Base-by-base conservation (phyloP, 1,140 invertebrate genomes). In the Rhynchophorus ferrugineus region DNA sequence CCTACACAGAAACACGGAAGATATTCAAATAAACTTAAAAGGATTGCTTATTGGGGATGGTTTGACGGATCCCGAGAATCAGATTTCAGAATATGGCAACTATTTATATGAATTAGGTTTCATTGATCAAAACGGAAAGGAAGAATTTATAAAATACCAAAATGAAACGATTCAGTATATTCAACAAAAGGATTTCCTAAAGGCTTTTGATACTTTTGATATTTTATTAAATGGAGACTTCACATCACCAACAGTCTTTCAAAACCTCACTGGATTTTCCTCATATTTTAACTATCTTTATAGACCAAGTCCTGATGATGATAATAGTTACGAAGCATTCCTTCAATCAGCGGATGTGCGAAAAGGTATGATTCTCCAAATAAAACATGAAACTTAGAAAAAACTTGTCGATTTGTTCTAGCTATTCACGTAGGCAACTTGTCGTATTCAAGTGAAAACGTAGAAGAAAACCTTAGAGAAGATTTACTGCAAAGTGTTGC, bases 401-500 rank as follows among this genome's bases (percentile, higher is more conserved):
- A n/a, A n/a, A n/a, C n/a, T n/a, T n/a, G n/a, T n/a, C n/a, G n/a
- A n/a, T n/a, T n/a, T n/a, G n/a, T 19, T 59, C 11, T 29, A 29
- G 78, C 70, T 20, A 67, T 71, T 49, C 75, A 68, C 22, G 75
- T 74, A 57, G 75, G 72, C 61, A 71, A 76, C 63, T 64, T 22
- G 65, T 70, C 48, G 35, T 77, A 38, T 72, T 74, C 58, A 75
- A 44, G 63, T 42, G 67, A 72, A 41, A 74, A 74, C 59, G 86
- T 89, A 1, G 82, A 88, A 58, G 59, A 73, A n/a, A 73, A 85
- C 66, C 64, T 95, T 3, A 77, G 82, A 39, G 65, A 74, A 18
- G 91, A 95, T 73, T 75, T 95, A 0, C 87, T 91, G 81, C 76
- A 90, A 59, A 87, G 85, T 0, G 78, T 90, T 19, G 84, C 85